Evolutionary conservation across 2,113 vertebrate genomes (phyloP).

Genomic region (Benitochromis conjunctus): DNA sequence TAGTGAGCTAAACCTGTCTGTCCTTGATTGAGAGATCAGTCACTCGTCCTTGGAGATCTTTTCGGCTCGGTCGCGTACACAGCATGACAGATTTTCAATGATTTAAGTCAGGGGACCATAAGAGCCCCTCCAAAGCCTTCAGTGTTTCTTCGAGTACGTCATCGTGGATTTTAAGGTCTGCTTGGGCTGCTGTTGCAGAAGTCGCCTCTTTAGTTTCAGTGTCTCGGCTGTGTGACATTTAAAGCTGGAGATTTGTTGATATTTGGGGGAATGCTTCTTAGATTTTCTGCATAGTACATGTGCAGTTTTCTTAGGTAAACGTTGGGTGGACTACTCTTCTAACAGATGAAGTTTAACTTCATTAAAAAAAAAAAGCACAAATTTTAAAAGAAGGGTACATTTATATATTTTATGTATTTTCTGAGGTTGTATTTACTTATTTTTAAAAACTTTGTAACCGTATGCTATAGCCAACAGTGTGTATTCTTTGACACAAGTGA

Average conservation of each 20-base stretch:
- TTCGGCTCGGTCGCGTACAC: neutral
- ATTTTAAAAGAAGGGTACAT: neutral
- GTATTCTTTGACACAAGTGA: neutral
- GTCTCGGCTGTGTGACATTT: neutral
- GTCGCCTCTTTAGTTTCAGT: neutral
- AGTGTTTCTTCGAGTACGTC: neutral
- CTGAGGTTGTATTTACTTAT: neutral
- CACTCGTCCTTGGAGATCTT: neutral
- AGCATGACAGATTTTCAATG: neutral
- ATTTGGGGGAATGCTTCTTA: neutral
- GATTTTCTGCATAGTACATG: neutral
- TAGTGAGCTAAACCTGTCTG: neutral
- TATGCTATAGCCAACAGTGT: neutral
- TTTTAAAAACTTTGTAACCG: neutral
- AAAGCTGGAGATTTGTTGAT: neutral
- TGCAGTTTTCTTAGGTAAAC: neutral
- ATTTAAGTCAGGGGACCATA: neutral
- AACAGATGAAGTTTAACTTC: neutral
- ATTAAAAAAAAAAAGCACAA: no score
- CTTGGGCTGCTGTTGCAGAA: neutral
- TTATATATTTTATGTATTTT: neutral
- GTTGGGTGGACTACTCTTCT: neutral
- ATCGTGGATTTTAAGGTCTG: neutral
- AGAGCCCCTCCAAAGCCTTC: neutral
- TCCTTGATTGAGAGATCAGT: neutral